These are phyloP conservation scores for Agrilus cyanescens DNA, from an alignment of 2,888 invertebrate genomes.

Conservation along the genomic window DNA sequence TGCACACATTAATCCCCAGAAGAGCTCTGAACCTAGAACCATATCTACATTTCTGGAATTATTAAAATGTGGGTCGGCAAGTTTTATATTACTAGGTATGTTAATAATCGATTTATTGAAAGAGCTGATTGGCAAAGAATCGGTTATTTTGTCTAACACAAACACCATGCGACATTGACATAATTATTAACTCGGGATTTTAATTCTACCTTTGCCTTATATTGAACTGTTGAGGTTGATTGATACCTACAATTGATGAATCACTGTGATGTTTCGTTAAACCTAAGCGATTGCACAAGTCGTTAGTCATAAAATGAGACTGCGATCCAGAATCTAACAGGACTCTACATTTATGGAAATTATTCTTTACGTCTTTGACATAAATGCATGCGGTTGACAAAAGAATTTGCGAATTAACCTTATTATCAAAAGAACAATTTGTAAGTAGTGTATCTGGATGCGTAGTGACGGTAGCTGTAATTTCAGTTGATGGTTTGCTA, in stretches of 20 bases:
- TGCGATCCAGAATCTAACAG: conserved; percentile 12
- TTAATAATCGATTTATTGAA: no score
- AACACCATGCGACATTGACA: conserved; percentile 3
- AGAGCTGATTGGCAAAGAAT: conserved; percentile 1
- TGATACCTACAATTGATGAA: no score
- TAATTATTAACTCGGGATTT: conserved; percentile 7
- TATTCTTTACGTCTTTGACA: conserved; percentile 1
- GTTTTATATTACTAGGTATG: no score
- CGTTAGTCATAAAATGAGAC: conserved; percentile 9
- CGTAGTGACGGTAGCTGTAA: neutral
- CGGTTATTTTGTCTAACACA: conserved; percentile 9
- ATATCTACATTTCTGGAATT: conserved; percentile 2
- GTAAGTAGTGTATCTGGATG: neutral
- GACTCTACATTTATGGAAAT: conserved; percentile 2
- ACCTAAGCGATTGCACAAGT: conserved; percentile 2
- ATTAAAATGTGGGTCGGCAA: conserved; percentile 3
- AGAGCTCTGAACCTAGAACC: conserved; percentile 5
- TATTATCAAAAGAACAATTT: conserved; percentile 1
- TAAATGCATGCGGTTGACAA: conserved; percentile 9
- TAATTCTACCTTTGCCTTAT: conserved; percentile 2
- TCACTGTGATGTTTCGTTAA: no score
- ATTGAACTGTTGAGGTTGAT: no score
- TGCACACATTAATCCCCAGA: conserved; percentile 3
- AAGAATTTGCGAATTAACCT: conserved; percentile 5
- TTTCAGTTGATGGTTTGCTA: neutral